Percentiles rank a stretch among this genome's conserved stretches.
phyloP scores from a whole-genome alignment of 37 sponge, comb jelly and placozoan species.

The Geodia barretti region DNA sequence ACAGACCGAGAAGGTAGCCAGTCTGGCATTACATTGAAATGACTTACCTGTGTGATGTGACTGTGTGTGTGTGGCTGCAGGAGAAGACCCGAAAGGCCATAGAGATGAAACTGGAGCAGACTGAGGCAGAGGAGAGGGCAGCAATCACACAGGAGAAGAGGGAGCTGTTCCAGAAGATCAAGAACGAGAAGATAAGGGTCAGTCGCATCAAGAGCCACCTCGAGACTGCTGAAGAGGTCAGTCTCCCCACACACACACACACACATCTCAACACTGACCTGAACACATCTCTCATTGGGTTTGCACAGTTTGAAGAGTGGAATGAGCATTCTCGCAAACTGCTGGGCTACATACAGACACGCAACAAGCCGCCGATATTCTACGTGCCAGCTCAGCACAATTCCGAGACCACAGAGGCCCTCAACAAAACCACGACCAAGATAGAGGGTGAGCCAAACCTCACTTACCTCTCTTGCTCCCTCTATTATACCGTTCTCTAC shows the following conservation, averaged over 20 bases:
- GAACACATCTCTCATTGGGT: background rate
- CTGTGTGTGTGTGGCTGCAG: constrained; percentile 23
- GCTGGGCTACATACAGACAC: constrained; percentile 65
- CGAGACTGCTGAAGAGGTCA: constrained; percentile 42
- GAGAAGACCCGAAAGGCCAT: constrained; percentile 68
- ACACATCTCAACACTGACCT: background rate
- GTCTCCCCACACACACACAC: background rate
- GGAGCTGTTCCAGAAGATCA: constrained; percentile 62
- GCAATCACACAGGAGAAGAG: constrained; percentile 44
- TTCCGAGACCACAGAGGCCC: constrained; percentile 33
- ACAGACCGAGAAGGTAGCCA: constrained; percentile 54
- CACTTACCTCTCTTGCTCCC: background rate
- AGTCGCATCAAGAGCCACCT: constrained; percentile 46
- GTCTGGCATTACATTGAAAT: background rate
- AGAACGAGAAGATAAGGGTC: constrained; percentile 47
- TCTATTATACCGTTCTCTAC: background rate
- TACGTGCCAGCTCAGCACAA: constrained; percentile 64
- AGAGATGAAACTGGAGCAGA: constrained; percentile 73
- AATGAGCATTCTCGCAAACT: constrained; percentile 50
- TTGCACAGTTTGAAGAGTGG: constrained; percentile 66
- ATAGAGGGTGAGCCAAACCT: constrained; percentile 44
- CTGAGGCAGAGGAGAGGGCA: constrained; percentile 50
- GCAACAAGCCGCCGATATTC: constrained; percentile 52
- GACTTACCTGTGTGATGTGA: background rate
- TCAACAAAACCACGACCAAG: constrained; percentile 15